phyloP scores from a whole-genome alignment of 2,113 vertebrate genomes.

The Triplophysa tibetana region DNA sequence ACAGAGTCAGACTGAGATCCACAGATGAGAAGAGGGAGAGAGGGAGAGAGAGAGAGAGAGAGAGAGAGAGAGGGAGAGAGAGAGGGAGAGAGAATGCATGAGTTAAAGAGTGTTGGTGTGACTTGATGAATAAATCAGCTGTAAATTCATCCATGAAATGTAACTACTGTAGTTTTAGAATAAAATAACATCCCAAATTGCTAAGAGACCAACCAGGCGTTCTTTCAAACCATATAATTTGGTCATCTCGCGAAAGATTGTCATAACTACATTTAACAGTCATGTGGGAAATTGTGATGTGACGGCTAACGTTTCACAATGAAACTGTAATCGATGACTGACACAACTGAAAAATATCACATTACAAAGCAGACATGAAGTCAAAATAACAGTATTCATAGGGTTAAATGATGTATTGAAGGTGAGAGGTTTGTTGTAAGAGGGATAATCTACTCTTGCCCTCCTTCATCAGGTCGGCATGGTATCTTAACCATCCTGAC shows the following conservation, averaged over 20 bases:
- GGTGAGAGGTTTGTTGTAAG: not conserved
- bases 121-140: conserved; percentile 33
- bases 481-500: not conserved
- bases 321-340: not conserved
- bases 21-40: conserved; percentile 24
- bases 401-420: not conserved
- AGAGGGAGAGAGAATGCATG: not conserved
- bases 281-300: conserved; percentile 1
- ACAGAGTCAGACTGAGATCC: conserved; percentile 27
- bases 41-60: not conserved
- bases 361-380: conserved; percentile 1
- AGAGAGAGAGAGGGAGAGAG: not conserved
- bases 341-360: conserved; percentile 2
- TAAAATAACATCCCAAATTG: conserved; percentile 11
- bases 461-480: not conserved
- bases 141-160: conserved; percentile 22
- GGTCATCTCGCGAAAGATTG: not conserved
- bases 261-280: not conserved
- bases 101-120: conserved; percentile 23
- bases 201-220: not conserved
- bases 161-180: conserved; percentile 15
- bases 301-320: not conserved
- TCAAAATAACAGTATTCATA: not conserved
- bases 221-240: conserved; percentile 18
- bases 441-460: not conserved